Conservation (phyloP, 2,797 vertebrate genomes). For the Acomys russatus region DNA sequence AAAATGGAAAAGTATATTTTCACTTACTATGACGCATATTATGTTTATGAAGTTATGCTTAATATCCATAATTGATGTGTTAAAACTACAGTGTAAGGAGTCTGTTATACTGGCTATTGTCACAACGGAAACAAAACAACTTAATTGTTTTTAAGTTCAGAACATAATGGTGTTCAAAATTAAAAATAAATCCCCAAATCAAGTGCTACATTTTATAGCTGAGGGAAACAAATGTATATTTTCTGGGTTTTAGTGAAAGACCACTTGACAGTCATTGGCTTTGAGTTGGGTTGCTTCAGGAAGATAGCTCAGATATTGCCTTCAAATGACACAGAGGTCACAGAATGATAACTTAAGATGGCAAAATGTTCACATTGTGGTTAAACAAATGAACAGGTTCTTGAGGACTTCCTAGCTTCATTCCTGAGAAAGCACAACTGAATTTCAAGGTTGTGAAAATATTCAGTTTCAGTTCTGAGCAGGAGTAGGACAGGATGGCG, state of each 20-base stretch:
- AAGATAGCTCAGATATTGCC: neutral
- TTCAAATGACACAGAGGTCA: neutral
- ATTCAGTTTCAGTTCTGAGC: neutral
- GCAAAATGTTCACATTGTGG: neutral
- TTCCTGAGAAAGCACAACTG: neutral
- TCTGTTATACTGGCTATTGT: neutral
- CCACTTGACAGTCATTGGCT: neutral
- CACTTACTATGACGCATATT: neutral
- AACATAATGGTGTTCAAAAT: neutral
- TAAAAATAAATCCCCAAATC: neutral
- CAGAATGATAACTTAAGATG: neutral
- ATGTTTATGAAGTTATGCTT: neutral
- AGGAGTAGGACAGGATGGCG: neutral
- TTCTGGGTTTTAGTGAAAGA: neutral
- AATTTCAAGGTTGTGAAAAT: neutral
- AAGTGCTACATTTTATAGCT: neutral
- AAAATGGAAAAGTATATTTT: neutral
- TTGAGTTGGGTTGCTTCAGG: neutral
- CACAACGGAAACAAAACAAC: neutral
- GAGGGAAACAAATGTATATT: neutral
- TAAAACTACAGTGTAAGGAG: neutral
- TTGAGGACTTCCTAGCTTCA: neutral
- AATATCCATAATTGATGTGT: neutral
- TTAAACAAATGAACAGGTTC: neutral
- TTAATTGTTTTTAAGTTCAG: constrained; percentile 44